phyloP scores from a whole-genome alignment of 2,888 invertebrate genomes.

The Chalcosyrphus nemorum region DNA sequence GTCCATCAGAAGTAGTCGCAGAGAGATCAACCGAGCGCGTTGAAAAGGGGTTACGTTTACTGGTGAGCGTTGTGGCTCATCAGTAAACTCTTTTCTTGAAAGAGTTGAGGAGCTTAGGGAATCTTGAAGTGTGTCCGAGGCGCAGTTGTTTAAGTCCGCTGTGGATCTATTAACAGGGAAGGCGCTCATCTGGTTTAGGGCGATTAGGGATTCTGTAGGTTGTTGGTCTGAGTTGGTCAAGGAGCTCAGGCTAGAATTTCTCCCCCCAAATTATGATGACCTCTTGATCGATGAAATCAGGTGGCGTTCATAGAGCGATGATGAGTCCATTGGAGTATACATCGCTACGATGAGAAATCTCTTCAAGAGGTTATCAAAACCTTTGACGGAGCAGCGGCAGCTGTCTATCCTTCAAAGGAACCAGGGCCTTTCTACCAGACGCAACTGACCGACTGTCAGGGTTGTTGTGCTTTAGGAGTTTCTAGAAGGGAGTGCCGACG shows the following conservation, averaged over 20 bases:
- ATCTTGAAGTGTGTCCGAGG: no score
- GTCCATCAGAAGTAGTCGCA: no score
- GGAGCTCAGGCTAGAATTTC: conserved; percentile 3
- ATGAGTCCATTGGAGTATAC: not conserved
- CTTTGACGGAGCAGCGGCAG: not conserved
- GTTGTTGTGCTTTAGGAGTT: not conserved
- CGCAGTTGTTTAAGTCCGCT: no score
- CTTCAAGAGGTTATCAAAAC: not conserved
- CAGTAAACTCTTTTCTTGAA: no score
- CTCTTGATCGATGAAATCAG: conserved; percentile 7
- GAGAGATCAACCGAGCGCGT: no score
- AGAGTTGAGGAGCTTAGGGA: no score
- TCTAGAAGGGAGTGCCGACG: not conserved
- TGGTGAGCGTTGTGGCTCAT: no score
- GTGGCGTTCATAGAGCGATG: not conserved
- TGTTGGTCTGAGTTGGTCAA: not conserved
- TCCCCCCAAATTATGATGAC: conserved; percentile 14
- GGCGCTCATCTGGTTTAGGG: conserved; percentile 3
- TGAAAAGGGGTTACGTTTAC: no score
- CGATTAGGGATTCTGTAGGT: not conserved
- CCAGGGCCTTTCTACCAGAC: not conserved
- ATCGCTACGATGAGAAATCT: not conserved
- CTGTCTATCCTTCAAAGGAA: not conserved
- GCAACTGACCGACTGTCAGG: not conserved
- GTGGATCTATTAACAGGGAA: not conserved